A percentile compares a stretch with the other conserved stretches of the same genome.
These are phyloP conservation scores for Anagrus nilaparvatae DNA, from an alignment of 1,140 invertebrate species.

Conservation along the genomic window DNA sequence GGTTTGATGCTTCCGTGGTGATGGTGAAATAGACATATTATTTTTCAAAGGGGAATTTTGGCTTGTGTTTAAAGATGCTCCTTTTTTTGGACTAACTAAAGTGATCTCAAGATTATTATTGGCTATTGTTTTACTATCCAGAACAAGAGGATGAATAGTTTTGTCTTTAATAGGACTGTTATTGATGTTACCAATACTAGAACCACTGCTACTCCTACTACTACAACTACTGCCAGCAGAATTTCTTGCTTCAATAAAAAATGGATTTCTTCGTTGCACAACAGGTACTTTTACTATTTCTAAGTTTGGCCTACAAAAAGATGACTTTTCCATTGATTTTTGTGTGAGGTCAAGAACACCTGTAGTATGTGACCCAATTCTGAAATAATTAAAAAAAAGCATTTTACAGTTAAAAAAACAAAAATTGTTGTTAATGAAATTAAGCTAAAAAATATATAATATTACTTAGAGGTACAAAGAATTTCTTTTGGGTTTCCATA, in stretches of 20 bases:
- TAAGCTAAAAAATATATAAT: too few species aligned
- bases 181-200: background rate
- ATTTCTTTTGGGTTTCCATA: slow-evolving; percentile 63
- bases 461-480: slow-evolving; percentile 41
- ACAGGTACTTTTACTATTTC: slow-evolving; percentile 40
- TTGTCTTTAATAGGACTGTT: slow-evolving; percentile 19
- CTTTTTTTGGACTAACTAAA: slow-evolving; percentile 34
- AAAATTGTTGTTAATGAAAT: too few species aligned
- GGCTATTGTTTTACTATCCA: slow-evolving; percentile 36
- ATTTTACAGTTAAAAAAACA: too few species aligned
- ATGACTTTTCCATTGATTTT: slow-evolving; percentile 20
- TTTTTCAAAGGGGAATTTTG: slow-evolving; percentile 20
- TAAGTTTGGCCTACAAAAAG: slow-evolving; percentile 32
- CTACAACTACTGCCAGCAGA: background rate
- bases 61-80: too few species aligned
- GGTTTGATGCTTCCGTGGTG: too few species aligned
- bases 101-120: slow-evolving; percentile 41
- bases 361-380: background rate
- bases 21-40: slow-evolving; percentile 8
- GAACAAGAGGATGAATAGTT: too few species aligned
- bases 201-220: too few species aligned
- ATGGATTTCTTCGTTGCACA: slow-evolving; percentile 33
- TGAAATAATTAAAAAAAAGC: background rate
- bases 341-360: slow-evolving; percentile 35
- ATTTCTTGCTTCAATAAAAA: slow-evolving; percentile 32